phyloP scores from a whole-genome alignment of 2,797 vertebrate species.

The Schizopygopsis pylzovi region DNA sequence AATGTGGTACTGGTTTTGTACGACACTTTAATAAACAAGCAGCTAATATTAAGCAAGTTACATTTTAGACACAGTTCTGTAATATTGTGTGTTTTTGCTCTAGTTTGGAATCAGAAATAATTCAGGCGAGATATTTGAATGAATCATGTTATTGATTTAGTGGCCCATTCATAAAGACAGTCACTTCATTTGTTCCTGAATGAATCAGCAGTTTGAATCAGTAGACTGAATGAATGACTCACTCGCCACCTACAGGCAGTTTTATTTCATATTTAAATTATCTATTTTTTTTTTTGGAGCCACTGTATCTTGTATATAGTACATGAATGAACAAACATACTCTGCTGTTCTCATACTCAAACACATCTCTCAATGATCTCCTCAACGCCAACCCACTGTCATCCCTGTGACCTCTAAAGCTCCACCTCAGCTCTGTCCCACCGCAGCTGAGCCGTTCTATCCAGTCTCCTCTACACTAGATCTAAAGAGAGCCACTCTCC shows the following conservation, averaged over 20 bases:
- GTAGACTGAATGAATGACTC: not conserved
- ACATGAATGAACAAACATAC: not conserved
- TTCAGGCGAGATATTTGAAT: not conserved
- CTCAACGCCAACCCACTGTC: not conserved
- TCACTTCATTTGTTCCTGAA: not conserved
- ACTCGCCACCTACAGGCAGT: not conserved
- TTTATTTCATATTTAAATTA: not conserved
- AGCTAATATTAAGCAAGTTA: not conserved
- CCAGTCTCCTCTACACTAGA: conserved; percentile 22
- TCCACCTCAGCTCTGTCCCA: conserved; percentile 6
- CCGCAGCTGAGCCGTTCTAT: conserved; percentile 6
- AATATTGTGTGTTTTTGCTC: not conserved
- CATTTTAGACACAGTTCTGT: not conserved
- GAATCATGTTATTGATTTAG: not conserved
- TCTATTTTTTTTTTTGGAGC: not conserved
- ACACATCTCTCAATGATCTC: not conserved
- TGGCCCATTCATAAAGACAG: not conserved
- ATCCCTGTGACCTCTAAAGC: conserved; percentile 31
- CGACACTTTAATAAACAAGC: no score
- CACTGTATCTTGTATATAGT: not conserved
- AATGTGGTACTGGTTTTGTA: no score
- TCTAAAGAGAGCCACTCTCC: conserved; percentile 34
- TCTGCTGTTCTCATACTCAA: not conserved
- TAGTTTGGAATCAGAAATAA: not conserved
- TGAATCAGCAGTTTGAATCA: not conserved